Conservation (phyloP, 2,797 vertebrate species). For the Siniperca undulata region DNA sequence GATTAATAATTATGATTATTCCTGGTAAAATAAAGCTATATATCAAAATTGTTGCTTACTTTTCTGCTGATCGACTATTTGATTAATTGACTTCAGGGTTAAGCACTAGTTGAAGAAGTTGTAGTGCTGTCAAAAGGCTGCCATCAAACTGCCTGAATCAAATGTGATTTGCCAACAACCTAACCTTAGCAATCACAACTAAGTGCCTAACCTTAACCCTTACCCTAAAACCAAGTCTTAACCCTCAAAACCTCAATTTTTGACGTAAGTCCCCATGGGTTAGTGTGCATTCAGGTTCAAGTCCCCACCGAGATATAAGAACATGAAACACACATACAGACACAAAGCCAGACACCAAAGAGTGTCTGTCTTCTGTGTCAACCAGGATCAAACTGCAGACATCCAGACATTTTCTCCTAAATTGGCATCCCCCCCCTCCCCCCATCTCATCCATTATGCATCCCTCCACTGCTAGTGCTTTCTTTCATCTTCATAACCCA, state of each 20-base stretch:
- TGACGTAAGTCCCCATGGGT: too few species aligned
- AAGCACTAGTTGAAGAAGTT: background rate
- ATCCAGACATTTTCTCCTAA: constrained; percentile 45
- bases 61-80: background rate
- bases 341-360: constrained; percentile 49
- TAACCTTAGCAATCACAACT: too few species aligned
- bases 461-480: constrained; percentile 26
- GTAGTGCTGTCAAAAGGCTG: background rate
- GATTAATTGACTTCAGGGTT: too few species aligned
- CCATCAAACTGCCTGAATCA: background rate
- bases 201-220: too few species aligned
- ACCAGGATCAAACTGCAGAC: too few species aligned
- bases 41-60: background rate
- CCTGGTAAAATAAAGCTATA: background rate
- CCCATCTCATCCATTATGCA: constrained; percentile 56
- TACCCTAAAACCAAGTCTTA: too few species aligned
- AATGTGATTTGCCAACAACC: background rate
- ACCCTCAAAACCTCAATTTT: too few species aligned
- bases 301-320: too few species aligned
- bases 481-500: constrained; percentile 49
- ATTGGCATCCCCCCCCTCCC: constrained; percentile 35
- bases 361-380: background rate
- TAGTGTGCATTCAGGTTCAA: too few species aligned
- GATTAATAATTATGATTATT: background rate
- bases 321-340: background rate